phyloP scores from a whole-genome alignment of 1,140 invertebrate genomes.

The Sipha flava region DNA sequence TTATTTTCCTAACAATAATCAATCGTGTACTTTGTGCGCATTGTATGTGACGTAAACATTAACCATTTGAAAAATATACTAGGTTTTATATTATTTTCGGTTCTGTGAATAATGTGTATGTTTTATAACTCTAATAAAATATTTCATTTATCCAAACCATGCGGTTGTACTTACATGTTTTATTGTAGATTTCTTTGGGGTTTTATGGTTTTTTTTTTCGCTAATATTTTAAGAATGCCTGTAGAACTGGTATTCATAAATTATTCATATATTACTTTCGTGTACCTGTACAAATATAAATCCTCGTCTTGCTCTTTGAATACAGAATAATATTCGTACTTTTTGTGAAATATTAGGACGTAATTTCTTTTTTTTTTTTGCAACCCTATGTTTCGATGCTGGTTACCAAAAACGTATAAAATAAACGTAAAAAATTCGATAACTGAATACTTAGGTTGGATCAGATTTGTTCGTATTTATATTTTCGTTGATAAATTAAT shows the following conservation, averaged over 20 bases:
- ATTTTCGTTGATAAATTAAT: no score
- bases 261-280: background rate
- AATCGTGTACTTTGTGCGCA: no score
- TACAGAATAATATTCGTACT: conserved; percentile 28
- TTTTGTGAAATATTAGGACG: background rate
- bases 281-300: background rate
- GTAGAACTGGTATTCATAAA: conserved; percentile 32
- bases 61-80: no score
- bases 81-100: background rate
- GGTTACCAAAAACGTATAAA: background rate
- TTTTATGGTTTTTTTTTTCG: background rate
- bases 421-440: background rate
- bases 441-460: background rate
- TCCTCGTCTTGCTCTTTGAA: conserved; percentile 10
- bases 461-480: no score
- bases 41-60: no score
- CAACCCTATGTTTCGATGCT: background rate
- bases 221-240: conserved; percentile 36
- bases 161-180: background rate
- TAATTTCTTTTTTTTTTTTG: background rate
- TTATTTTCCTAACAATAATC: no score
- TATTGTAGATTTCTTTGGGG: background rate
- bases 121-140: background rate
- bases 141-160: background rate
- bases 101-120: background rate